Conservation (phyloP, 2,888 invertebrate species). For the Scaptomyza polygonia region DNA sequence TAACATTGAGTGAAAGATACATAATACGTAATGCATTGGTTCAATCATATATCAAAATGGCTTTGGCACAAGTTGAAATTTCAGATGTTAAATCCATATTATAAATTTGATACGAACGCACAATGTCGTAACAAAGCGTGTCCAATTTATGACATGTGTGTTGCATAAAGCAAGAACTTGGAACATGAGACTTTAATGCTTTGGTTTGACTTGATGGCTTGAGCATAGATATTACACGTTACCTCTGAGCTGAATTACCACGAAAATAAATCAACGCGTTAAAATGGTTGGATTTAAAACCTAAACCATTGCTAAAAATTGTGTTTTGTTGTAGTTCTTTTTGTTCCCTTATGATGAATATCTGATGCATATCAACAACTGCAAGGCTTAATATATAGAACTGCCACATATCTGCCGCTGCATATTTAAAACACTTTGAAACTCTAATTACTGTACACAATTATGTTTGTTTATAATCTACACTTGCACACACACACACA, state of each 20-base stretch:
- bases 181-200: not conserved
- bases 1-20: constrained; percentile 5
- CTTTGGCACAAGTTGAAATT: not conserved
- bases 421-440: not conserved
- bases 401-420: not conserved
- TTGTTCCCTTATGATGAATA: no score
- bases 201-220: not conserved
- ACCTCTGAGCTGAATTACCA: no score
- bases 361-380: no score
- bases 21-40: not conserved
- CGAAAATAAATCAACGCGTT: no score
- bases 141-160: not conserved
- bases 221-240: no score
- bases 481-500: not conserved
- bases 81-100: not conserved
- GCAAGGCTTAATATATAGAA: no score
- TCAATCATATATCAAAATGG: not conserved
- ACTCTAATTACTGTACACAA: not conserved
- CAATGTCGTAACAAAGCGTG: not conserved
- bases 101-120: not conserved
- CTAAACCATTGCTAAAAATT: no score
- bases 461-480: not conserved
- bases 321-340: no score
- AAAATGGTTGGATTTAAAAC: no score
- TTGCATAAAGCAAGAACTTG: no score